Evolutionary conservation across 2,113 vertebrate genomes (phyloP), one percentile per base, ranked within the genome.

Genomic region (Stictonetta naevosa): DNA sequence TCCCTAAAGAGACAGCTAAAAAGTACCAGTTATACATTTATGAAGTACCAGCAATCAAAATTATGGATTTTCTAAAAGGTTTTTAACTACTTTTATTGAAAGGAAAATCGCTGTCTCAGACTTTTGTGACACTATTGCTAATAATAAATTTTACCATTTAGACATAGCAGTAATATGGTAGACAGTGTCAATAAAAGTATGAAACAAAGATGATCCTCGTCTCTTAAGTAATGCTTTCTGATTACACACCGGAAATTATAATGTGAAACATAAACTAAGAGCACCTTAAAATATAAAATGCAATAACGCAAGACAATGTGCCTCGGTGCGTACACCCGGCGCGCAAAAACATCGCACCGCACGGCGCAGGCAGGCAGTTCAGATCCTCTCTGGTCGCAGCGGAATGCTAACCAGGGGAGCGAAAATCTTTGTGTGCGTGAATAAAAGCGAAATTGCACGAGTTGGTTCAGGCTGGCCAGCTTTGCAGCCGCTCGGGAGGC

Each of bases 71-170:
- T 98, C 98, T 98, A 98, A 98, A 98, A 98, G 98, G 98, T 98
- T 98, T 98, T 98, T 98, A 98, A 98, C 98, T 98, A 98, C 98
- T 98, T 98, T 98, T 98, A 98, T 98, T 98, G 98, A 98, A 98
- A 98, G 98, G 97, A 98, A 98, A 98, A 98, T 98, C 96, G 98
- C 98, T 98, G 98, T 98, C 98, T 98, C 98, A 98, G 98, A 98
- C 98, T 98, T 98, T 98, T 98, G 98, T 97, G 98, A 98, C 98
- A 98, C 98, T 98, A 97, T 96, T 97, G 97, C 98, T 98, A 98
- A 98, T 97, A 98, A 98, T 98, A 98, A 98, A 98, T 98, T 98
- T 98, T 97, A 97, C 95, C 98, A 98, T 98, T 98, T 98, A 97
- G 98, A 98, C 97, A 96, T 88, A 88, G 95, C 96, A 94, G 88